Conservation (phyloP, 2,113 vertebrate genomes). For the Cervus canadensis region DNA sequence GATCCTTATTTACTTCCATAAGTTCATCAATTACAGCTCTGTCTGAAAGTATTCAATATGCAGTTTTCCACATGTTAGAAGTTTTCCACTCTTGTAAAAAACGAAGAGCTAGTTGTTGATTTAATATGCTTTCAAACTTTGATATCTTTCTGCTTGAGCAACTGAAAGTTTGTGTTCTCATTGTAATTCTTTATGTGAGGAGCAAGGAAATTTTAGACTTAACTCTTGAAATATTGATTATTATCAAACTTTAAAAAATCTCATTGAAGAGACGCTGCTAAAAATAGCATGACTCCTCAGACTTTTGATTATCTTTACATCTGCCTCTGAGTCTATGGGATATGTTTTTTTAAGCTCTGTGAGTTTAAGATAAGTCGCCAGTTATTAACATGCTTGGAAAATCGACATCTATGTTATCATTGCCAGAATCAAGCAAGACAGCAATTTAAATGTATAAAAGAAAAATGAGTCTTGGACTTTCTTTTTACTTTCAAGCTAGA, state of each 20-base stretch:
- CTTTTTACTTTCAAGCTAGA: constrained; percentile 34
- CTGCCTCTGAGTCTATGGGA: constrained; percentile 46
- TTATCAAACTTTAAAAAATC: constrained; percentile 47
- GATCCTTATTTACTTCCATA: not conserved
- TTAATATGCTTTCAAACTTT: constrained; percentile 4
- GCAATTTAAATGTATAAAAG: constrained; percentile 41
- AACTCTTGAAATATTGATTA: constrained; percentile 46
- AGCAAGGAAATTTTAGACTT: constrained; percentile 3
- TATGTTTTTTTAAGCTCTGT: constrained; percentile 42
- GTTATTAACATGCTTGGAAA: constrained; percentile 65
- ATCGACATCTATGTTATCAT: constrained; percentile 35
- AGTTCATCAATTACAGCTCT: not conserved
- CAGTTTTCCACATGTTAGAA: not conserved
- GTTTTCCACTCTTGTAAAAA: not conserved
- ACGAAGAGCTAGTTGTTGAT: not conserved
- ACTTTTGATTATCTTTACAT: constrained; percentile 64
- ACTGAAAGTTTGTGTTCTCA: not conserved
- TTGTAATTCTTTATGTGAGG: not conserved
- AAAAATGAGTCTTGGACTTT: constrained; percentile 30
- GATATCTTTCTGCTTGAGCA: not conserved
- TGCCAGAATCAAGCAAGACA: constrained; percentile 48
- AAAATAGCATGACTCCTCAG: constrained; percentile 47
- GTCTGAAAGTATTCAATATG: not conserved
- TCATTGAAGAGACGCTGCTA: constrained; percentile 20
- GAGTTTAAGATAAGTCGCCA: constrained; percentile 59